Conservation (phyloP, 2,888 invertebrate genomes). For the Uropetala carovei region DNA sequence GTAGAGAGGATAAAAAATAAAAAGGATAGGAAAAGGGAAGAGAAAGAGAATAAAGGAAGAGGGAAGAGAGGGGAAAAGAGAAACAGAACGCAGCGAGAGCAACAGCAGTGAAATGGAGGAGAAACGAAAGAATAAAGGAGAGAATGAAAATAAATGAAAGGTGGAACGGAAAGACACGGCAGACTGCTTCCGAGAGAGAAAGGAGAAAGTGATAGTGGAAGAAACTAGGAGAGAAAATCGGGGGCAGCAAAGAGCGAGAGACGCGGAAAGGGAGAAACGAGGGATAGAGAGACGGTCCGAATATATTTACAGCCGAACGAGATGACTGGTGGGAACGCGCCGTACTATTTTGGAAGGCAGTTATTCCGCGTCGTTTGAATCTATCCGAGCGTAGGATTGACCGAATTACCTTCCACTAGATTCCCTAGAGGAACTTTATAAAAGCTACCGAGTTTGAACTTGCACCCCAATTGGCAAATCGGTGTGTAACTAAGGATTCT, state of each 20-base stretch:
- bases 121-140: background rate
- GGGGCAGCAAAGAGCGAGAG: background rate
- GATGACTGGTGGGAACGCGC: background rate
- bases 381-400: constrained; percentile 6
- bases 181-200: too few relatives aligned
- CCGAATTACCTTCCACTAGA: constrained; percentile 17
- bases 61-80: background rate
- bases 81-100: background rate
- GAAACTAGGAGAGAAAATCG: background rate
- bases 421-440: background rate
- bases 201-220: background rate
- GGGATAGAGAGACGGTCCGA: background rate
- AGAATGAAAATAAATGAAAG: background rate
- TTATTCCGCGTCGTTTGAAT: constrained; percentile 22
- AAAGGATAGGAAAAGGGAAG: too few relatives aligned
- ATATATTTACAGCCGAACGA: background rate
- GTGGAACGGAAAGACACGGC: too few relatives aligned
- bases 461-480: background rate
- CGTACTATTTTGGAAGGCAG: background rate
- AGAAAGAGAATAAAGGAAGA: too few relatives aligned
- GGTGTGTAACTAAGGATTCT: background rate
- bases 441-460: background rate
- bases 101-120: background rate
- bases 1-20: too few relatives aligned
- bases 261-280: background rate